Evolutionary conservation across 2,113 vertebrate genomes (phyloP).

Genomic region (Ochotona princeps): DNA sequence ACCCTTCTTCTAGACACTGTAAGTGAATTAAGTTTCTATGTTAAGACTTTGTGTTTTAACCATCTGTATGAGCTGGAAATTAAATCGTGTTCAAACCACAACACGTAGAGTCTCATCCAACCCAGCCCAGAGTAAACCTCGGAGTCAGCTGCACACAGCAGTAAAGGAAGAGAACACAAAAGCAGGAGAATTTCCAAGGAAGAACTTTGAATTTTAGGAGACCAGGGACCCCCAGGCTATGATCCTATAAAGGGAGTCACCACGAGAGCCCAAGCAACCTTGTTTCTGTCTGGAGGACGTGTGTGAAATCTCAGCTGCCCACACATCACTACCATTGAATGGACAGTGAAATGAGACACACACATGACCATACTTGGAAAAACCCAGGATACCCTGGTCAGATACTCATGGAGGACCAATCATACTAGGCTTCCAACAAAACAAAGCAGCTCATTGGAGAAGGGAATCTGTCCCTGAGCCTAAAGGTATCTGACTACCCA

Average conservation of each 20-base stretch:
- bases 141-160: neutral
- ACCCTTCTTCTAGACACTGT: too few relatives aligned
- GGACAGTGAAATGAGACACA: neutral
- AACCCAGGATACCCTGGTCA: neutral
- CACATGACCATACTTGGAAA: neutral
- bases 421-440: neutral
- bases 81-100: too few relatives aligned
- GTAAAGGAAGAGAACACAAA: neutral
- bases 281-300: neutral
- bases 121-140: neutral
- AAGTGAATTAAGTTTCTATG: too few relatives aligned
- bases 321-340: too few relatives aligned
- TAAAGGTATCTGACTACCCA: neutral
- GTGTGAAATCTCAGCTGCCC: neutral
- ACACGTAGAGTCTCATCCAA: neutral
- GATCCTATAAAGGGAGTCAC: accelerated
- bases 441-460: neutral
- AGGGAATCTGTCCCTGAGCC: neutral
- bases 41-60: too few relatives aligned
- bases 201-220: neutral
- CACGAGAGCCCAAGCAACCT: neutral
- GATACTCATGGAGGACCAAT: neutral
- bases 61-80: too few relatives aligned
- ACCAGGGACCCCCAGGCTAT: neutral
- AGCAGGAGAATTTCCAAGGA: neutral